Evolutionary conservation across 2,888 invertebrate genomes (phyloP).

Genomic region (Netelia virgata): DNA sequence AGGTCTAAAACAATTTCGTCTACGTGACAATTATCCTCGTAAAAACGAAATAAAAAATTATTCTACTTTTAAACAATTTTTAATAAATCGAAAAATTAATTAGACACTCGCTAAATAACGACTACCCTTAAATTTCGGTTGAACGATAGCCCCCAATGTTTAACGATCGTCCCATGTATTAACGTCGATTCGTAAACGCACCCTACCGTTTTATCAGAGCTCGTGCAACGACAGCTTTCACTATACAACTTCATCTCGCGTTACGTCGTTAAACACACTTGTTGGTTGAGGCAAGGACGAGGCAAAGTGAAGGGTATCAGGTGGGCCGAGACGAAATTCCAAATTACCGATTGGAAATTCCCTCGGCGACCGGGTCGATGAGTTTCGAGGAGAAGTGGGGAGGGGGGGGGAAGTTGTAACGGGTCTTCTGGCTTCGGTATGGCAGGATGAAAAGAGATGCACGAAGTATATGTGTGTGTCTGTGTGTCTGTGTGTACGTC

Average conservation of each 20-base stretch:
- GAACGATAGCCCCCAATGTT: no score
- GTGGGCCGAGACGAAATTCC: slow-evolving; percentile 71
- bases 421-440: slow-evolving; percentile 33
- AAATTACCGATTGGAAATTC: slow-evolving; percentile 77
- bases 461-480: slow-evolving; percentile 22
- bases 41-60: no score
- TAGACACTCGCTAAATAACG: no score
- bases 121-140: no score
- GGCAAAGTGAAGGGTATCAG: slow-evolving; percentile 23
- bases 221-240: not conserved
- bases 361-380: slow-evolving; percentile 60
- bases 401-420: slow-evolving; percentile 55
- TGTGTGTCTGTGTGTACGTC: slow-evolving; percentile 2
- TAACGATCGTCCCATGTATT: not conserved
- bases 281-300: not conserved
- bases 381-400: slow-evolving; percentile 54
- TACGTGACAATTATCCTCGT: no score
- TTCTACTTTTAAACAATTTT: no score
- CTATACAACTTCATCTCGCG: not conserved
- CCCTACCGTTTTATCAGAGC: slow-evolving; percentile 33
- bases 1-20: no score
- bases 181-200: slow-evolving; percentile 22
- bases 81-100: no score
- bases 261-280: slow-evolving; percentile 6
- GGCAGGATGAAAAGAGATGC: slow-evolving; percentile 38